Base-by-base conservation (phyloP, 1,140 invertebrate species). In the Lethocerus indicus region DNA sequence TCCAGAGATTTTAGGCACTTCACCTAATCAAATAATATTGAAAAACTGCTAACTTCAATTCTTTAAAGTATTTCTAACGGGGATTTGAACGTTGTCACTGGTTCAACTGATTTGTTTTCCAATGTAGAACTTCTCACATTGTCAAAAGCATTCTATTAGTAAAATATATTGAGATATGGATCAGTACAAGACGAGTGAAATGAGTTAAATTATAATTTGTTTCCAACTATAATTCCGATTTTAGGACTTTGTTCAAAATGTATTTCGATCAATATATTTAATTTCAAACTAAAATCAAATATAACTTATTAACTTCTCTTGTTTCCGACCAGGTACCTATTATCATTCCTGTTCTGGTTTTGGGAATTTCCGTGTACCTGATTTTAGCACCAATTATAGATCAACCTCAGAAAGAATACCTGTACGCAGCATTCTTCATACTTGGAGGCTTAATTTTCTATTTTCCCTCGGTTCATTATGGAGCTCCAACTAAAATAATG, bases 371-470 rank as follows among this genome's bases (percentile, higher is more conserved):
- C 25, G 64, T 84, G 51, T 94, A 92, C 72, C 74, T 96, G 64
- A 87, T 95, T 56, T 75, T 92, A 47, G 89, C 84, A 24, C 92
- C 92, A 12, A 94, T 96, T 53, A 75, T 95, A 46, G 84, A 92
- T 61, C 79, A 86, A 51, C 91, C 92, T 2, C 79, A 85, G 62
- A 80, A 86, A 61, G 85, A 89, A 67, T 90, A 93, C 67, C 67
- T 96, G 53, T 96, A 95, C 62, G 90, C 90, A 16, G 71, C 81
- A 46, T 69, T 81, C 29, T 95, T 95, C 67, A 88, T 94, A 56
- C 64, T 88, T 14, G 79, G 79, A 41, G 91, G 91, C 35, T 72
- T 91, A 59, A 64, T 94, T 28, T 82, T 95, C 65, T 96, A 96
- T 66, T 67, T 95, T 58, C 90, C 90, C 28, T 92, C 94, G 63